Evolutionary conservation across 1,140 invertebrate genomes (phyloP), one percentile per base, ranked within the genome.

Genomic region (Radopholus similis): DNA sequence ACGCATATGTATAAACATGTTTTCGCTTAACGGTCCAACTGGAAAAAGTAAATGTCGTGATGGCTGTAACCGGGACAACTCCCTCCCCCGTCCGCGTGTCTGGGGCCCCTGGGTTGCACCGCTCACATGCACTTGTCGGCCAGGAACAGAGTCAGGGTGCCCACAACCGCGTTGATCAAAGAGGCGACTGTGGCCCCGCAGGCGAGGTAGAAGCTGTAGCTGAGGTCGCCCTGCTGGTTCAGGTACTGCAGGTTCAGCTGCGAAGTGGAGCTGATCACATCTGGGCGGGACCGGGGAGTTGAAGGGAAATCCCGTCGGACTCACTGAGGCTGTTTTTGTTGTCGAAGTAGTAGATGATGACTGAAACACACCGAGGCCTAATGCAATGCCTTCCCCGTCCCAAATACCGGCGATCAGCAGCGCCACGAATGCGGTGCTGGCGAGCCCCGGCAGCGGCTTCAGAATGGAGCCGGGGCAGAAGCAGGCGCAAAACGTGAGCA

Each of bases 201-300:
- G 2, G 56, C 69, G 34, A 74, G 13, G 44, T 71, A 74, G 38
- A 74, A 77, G 21, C 70, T 74, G 51, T 74, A 74, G 23, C 73
- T 71, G 21, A 74, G 30, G 23, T 49, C 37, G 44, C 69, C 73
- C 30, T 63, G 54, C 18, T 49, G 32, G 34, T 72, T 40, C 40
- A 74, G 6, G 18, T 75, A 18, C 47, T 68, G 34, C 21, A 75
- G n/a, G n/a, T n/a, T n/a, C n/a, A n/a, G 42, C 28, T 49, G 55
- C 55, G 35, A 40, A 18, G 35, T 57, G 23, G 35, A 5, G n/a
- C 55, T n/a, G 21, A 44, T 26, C 21, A 38, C 30, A 26, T 74
- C 40, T 72, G 11, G 42, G 30, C 23, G 30, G 47, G 21, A 66
- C 66, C 21, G 21, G 23, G 37, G 28, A 23, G 21, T 8, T 68